phyloP scores from a whole-genome alignment of 2,888 invertebrate genomes.

The Amphipoea lucens region DNA sequence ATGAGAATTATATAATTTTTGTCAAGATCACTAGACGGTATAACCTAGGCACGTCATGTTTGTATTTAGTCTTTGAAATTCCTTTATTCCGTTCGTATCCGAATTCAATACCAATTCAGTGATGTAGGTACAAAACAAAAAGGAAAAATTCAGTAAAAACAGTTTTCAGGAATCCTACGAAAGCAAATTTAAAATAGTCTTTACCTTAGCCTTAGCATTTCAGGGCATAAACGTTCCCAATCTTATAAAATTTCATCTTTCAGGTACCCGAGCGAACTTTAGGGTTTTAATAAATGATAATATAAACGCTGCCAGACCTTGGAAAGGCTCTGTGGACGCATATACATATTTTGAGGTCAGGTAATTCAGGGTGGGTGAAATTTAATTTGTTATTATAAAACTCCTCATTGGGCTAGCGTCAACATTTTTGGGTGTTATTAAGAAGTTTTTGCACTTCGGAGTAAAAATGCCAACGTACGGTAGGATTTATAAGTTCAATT shows the following conservation, averaged over 20 bases:
- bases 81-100: neutral
- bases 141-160: conserved; percentile 5
- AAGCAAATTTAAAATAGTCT: conserved; percentile 35
- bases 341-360: conserved; percentile 52
- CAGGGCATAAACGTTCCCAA: conserved; percentile 45
- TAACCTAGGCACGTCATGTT: neutral
- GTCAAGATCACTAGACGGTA: neutral
- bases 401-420: conserved; percentile 13
- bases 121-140: neutral
- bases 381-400: conserved; percentile 56
- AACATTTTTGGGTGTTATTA: conserved; percentile 4
- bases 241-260: conserved; percentile 63
- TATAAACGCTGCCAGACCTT: conserved; percentile 63
- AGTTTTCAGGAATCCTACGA: conserved; percentile 8
- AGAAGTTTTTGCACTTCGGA: neutral
- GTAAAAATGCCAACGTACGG: neutral
- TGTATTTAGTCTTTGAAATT: no score
- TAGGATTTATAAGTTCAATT: neutral
- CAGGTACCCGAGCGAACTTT: conserved; percentile 48
- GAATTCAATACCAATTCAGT: conserved; percentile 18
- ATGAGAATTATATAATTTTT: neutral
- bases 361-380: conserved; percentile 38
- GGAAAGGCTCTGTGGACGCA: conserved; percentile 34
- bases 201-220: conserved; percentile 24
- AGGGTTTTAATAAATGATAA: conserved; percentile 66